Evolutionary conservation across 1,140 invertebrate species (phyloP), one percentile per base, ranked within the genome.

Genomic region (Hylyphantes graminicola): DNA sequence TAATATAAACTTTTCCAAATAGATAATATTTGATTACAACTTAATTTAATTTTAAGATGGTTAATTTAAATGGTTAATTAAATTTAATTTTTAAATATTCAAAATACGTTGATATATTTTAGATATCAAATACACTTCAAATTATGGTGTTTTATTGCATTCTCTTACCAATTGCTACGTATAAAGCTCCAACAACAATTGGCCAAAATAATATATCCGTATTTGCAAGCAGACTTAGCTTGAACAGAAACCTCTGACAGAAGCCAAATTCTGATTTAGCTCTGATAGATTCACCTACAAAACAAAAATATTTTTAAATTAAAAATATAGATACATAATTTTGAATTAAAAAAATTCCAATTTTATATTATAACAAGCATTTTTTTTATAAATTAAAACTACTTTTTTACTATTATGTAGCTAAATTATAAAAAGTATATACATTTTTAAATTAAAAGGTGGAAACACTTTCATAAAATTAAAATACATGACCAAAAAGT

Each of bases 141-240:
- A 35, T 35, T 35, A 35, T n/a, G 5, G 5, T 35, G 5, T 35
- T 35, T 35, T 35, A 35, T 35, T 35, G 35, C 35, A 35, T 35
- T 51, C 73, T 88, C 89, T 91, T 89, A 93, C 93, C 93, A 65
- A 93, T 57, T 70, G 90, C 89, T 55, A 93, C 87, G 89, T 96
- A 96, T 21, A 95, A 86, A 11, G 94, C 92, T 87, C 94, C 95
- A 0, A 94, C 85, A 54, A 95, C 90, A 12, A 96, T 87, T 3
- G 94, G 94, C 89, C 93, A 95, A 88, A 94, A 95, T 51, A 96
- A 87, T 81, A 92, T 90, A 88, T 96, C 93, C 15, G 95, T 90
- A 74, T 93, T 93, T 3, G 93, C 92, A 63, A 96, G 87, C 78
- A 96, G 90, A 93, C 94, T 95, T 9, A 95, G 87, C 90, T 94